phyloP scores from a whole-genome alignment of 2,797 vertebrate genomes.

The Vespertilio murinus region DNA sequence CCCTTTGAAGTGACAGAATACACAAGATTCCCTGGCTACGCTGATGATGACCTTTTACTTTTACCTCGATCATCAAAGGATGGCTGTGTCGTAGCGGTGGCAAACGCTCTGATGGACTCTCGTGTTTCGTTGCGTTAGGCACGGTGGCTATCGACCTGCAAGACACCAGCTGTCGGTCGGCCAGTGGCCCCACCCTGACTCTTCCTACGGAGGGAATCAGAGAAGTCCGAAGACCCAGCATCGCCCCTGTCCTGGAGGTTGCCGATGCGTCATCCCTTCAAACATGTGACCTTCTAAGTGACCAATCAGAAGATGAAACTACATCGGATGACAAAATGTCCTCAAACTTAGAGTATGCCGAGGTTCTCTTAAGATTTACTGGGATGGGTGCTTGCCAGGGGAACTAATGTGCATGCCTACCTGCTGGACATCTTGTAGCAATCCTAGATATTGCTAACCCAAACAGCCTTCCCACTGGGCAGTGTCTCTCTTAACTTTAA shows the following conservation, averaged over 20 bases:
- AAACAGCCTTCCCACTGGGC: not conserved
- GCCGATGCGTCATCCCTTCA: slow-evolving; percentile 90
- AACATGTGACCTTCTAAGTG: slow-evolving; percentile 90
- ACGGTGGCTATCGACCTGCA: slow-evolving; percentile 89
- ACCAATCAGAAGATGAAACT: slow-evolving; percentile 92
- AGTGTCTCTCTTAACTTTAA: not conserved
- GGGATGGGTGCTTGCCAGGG: not conserved
- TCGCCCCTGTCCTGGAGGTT: slow-evolving; percentile 91
- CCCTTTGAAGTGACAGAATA: not conserved
- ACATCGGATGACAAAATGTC: slow-evolving; percentile 87
- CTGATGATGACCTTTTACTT: not conserved
- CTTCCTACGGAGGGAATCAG: slow-evolving; percentile 86
- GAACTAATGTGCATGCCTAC: not conserved
- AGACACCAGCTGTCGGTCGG: slow-evolving; percentile 83
- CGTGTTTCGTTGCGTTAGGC: slow-evolving; percentile 71
- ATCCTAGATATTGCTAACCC: not conserved
- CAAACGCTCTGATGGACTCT: not conserved
- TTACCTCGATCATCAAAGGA: not conserved
- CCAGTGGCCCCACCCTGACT: slow-evolving; percentile 81
- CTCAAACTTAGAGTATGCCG: slow-evolving; percentile 85
- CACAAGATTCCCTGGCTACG: not conserved
- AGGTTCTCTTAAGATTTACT: not conserved
- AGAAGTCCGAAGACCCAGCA: slow-evolving; percentile 88
- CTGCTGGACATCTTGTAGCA: not conserved
- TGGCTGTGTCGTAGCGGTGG: rapidly evolving